Evolutionary conservation across 2,113 vertebrate genomes (phyloP).

Genomic region (Anarrhichthys ocellatus): DNA sequence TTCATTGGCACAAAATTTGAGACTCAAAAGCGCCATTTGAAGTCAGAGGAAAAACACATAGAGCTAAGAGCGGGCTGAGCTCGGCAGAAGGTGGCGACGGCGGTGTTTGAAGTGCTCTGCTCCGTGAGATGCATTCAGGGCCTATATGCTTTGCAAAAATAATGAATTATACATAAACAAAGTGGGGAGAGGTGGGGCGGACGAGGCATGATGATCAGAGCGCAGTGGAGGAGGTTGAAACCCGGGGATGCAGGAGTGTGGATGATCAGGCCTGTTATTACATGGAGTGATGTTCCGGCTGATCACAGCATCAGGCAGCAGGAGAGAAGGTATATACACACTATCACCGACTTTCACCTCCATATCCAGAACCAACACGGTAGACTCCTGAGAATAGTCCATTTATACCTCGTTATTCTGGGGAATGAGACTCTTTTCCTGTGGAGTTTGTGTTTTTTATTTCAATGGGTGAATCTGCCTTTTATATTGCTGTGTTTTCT

Average conservation of each 20-base stretch:
- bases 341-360: neutral
- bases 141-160: constrained; percentile 57
- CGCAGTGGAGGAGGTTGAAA: neutral
- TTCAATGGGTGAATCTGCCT: neutral
- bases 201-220: constrained; percentile 30
- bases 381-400: neutral
- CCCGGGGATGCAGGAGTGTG: neutral
- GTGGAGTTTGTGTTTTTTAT: neutral
- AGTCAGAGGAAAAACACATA: constrained; percentile 55
- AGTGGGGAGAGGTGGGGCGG: neutral
- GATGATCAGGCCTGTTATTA: constrained; percentile 29
- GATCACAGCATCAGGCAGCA: constrained; percentile 14
- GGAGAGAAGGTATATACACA: neutral
- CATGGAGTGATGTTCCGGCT: constrained; percentile 18
- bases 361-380: neutral
- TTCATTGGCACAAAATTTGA: constrained; percentile 24
- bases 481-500: neutral
- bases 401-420: no score
- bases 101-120: constrained; percentile 48
- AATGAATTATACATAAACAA: constrained; percentile 65
- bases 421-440: neutral
- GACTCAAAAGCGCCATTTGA: constrained; percentile 65
- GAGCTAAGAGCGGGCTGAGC: constrained; percentile 23
- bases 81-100: neutral
- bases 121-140: constrained; percentile 42